Base-by-base conservation (phyloP, 2,888 invertebrate genomes). In the Eupelmus urozonus region DNA sequence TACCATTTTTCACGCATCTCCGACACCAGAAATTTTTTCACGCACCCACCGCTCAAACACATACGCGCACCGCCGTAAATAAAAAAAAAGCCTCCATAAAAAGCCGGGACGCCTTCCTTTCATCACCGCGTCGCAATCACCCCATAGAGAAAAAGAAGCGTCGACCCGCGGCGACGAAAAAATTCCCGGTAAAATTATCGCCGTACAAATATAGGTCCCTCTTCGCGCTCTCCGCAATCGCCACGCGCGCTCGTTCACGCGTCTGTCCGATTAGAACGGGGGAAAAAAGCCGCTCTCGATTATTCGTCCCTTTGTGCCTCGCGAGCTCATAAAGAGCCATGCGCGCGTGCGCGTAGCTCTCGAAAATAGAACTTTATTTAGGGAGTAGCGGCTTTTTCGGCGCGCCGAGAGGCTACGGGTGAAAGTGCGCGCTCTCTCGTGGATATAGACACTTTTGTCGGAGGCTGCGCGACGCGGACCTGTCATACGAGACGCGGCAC, bases 311-410 rank as follows among this genome's bases (percentile, higher is more conserved):
- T 51, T 27, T 60, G 42, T 16, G 40, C 3, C 18, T 1, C 40
- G 7, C 51, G 23, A 53, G 16, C 2, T 16, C 20, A 16, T 9
- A 49, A 53, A 53, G 20, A 53, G 20, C 16, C 20, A 11, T 63
- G 34, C 23, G 59, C 18, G 76, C 34, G 9, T 23, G 59, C 20
- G 49, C 59, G 16, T 73, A 55, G 55, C n/a, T 55, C 40, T 42
- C 78, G 63, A 53, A 78, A 78, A 78, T 78, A 78, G 78, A 78
- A 57, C 51, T 74, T 78, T 78, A 78, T 74, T 74, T 78, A 65
- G 2, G 57, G 74, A 72, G 23, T 27, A 16, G 69, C 29, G 16
- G 60, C 9, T 45, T 45, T 45, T 45, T 45, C 45, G 9, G 49
- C 23, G 40, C 5, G 27, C 11, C n/a, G n/a, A n/a, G n/a, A n/a